Conservation (phyloP, 2,113 vertebrate species). For the Suricata suricatta region DNA sequence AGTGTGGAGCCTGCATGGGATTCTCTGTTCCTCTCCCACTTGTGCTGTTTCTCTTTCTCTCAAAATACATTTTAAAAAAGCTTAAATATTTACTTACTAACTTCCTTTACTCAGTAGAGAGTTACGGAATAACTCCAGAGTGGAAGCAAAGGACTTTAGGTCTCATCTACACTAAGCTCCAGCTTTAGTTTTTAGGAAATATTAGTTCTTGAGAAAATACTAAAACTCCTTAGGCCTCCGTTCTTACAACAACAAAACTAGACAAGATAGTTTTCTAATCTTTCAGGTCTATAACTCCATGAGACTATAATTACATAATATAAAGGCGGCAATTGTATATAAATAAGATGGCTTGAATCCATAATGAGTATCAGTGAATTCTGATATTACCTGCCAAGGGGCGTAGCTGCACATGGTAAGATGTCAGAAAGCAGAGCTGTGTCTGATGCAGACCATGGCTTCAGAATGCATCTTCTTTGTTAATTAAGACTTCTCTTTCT, state of each 20-base stretch:
- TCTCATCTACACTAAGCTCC: neutral
- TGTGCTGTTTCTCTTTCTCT: too few species aligned
- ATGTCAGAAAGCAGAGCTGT: neutral
- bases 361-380: slow-evolving; percentile 15
- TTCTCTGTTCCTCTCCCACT: too few species aligned
- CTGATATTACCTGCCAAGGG: neutral
- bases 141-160: neutral
- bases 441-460: neutral
- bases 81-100: neutral
- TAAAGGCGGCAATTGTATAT: neutral
- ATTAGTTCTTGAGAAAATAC: slow-evolving; percentile 21
- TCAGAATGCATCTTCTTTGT: neutral
- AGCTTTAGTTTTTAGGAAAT: neutral
- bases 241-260: slow-evolving; percentile 18
- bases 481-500: neutral
- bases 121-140: neutral
- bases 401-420: neutral
- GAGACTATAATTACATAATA: neutral
- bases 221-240: neutral
- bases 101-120: neutral
- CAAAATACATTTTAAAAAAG: too few species aligned
- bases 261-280: neutral
- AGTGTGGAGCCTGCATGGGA: too few species aligned
- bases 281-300: neutral
- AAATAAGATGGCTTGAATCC: neutral